phyloP scores from a whole-genome alignment of 2,888 invertebrate species.

The Megalurothrips usitatus region DNA sequence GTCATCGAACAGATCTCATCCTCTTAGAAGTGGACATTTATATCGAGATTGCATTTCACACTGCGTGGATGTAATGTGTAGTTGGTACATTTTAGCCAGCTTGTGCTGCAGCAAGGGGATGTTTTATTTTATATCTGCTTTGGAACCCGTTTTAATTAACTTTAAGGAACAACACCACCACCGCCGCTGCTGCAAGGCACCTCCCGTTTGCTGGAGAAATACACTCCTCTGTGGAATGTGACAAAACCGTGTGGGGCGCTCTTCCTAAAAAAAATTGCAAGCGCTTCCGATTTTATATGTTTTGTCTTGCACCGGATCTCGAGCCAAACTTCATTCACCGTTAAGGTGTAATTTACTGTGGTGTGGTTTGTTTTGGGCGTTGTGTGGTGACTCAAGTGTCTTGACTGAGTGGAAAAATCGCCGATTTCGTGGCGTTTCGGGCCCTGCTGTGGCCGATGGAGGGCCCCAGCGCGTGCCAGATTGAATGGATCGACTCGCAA shows the following conservation, averaged over 20 bases:
- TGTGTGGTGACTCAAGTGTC: background rate
- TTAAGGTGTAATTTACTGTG: background rate
- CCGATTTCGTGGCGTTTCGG: background rate
- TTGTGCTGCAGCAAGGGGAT: background rate
- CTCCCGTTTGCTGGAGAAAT: slow-evolving; percentile 7
- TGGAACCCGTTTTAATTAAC: background rate
- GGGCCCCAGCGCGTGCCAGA: background rate
- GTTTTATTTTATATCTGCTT: background rate
- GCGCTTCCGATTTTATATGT: too few species aligned
- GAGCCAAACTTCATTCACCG: background rate
- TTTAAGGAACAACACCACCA: background rate
- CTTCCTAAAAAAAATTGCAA: background rate
- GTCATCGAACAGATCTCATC: background rate
- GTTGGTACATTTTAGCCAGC: background rate
- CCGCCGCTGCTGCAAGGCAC: background rate
- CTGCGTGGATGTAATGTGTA: background rate
- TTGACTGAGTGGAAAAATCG: background rate
- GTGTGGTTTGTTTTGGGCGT: background rate
- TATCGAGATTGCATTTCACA: background rate
- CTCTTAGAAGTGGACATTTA: background rate
- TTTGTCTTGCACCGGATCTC: too few species aligned
- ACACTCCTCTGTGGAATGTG: slow-evolving; percentile 20
- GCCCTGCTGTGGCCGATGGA: background rate
- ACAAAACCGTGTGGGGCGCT: too few species aligned
- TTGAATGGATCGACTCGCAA: background rate